Conservation (phyloP, 2,113 vertebrate species). For the Tricholaema leucomelas region DNA sequence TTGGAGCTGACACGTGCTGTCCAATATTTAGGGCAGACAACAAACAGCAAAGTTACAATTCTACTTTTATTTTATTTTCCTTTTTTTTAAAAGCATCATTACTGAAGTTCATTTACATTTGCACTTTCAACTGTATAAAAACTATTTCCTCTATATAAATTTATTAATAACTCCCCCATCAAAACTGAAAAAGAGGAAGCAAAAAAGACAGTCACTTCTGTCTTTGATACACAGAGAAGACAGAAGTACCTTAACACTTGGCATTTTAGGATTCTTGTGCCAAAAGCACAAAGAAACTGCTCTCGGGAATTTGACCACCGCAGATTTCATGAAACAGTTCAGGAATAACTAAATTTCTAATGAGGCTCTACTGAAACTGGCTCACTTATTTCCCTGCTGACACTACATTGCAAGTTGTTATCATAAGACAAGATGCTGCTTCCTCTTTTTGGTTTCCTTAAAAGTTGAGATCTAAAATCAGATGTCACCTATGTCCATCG, state of each 20-base stretch:
- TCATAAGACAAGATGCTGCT: background rate
- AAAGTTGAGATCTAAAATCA: background rate
- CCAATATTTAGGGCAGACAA: background rate
- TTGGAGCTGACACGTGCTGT: background rate
- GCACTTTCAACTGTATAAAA: background rate
- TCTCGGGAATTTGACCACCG: background rate
- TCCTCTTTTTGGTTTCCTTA: background rate
- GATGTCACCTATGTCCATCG: background rate
- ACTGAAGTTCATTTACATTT: background rate
- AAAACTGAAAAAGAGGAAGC: background rate
- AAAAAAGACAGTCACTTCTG: background rate
- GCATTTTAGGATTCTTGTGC: background rate
- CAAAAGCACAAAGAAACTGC: background rate
- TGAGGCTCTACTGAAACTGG: background rate
- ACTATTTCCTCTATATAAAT: background rate
- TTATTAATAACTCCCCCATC: rapidly evolving
- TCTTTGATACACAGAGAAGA: background rate
- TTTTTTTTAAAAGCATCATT: background rate
- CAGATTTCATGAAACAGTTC: background rate
- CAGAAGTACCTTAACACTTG: background rate
- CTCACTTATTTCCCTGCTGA: background rate
- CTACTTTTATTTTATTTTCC: background rate
- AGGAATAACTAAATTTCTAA: background rate
- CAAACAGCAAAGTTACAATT: background rate
- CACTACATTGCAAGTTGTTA: background rate